Percentiles rank a stretch among this genome's conserved stretches.
phyloP scores from a whole-genome alignment of 2,888 invertebrate species.

The Margaritifera margaritifera region DNA sequence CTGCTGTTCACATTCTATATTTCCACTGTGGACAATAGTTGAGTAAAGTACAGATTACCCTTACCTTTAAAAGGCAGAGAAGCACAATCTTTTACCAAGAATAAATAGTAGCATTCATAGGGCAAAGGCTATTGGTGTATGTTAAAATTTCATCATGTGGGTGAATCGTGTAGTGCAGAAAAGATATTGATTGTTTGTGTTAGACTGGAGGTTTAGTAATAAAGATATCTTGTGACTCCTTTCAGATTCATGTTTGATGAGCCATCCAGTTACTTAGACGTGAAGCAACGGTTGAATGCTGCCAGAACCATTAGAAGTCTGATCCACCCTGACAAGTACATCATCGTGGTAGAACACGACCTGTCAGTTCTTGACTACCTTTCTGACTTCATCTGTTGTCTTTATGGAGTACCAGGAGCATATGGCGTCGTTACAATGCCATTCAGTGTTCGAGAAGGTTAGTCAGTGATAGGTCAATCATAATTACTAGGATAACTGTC shows the following conservation, averaged over 20 bases:
- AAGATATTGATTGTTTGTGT: no score
- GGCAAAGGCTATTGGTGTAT: no score
- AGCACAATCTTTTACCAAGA: no score
- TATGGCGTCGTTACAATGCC: constrained; percentile 99
- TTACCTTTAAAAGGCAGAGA: no score
- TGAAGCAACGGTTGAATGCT: constrained; percentile 97
- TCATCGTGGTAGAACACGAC: constrained; percentile 99
- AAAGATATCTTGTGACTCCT: constrained; percentile 1
- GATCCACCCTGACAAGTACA: constrained; percentile 94
- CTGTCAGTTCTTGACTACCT: constrained; percentile 98
- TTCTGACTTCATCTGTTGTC: constrained; percentile 98
- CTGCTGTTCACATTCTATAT: no score
- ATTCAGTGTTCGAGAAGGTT: constrained; percentile 98
- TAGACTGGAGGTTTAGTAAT: background rate
- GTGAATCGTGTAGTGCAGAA: no score
- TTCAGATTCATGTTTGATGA: constrained; percentile 97
- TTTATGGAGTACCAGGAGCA: constrained; percentile 98
- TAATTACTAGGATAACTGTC: no score
- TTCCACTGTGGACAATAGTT: no score
- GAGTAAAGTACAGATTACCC: no score
- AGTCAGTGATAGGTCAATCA: no score
- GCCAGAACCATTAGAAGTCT: constrained; percentile 90
- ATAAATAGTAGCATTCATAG: no score
- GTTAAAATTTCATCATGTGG: no score
- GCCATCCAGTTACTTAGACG: constrained; percentile 98